Evolutionary conservation across 53 echinoderm and acorn worm genomes (phyloP).

Genomic region (Hippasteria phrygiana): DNA sequence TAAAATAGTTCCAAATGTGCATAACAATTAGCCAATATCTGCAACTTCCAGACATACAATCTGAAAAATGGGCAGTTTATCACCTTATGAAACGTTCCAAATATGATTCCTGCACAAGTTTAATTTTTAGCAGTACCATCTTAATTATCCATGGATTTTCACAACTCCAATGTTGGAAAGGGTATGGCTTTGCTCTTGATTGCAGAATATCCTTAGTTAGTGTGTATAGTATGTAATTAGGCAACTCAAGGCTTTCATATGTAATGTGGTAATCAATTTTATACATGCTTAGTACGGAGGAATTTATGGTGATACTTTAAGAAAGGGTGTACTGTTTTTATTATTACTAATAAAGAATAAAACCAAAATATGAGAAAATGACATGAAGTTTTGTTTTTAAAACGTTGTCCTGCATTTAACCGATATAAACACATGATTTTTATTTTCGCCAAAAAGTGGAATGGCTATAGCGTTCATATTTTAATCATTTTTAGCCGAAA

Average conservation of each 20-base stretch:
- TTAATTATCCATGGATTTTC: neutral
- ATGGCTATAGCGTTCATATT: too few relatives aligned
- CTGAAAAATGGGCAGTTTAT: too few relatives aligned
- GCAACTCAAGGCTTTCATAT: constrained; percentile 33
- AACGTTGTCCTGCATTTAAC: neutral
- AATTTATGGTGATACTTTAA: constrained; percentile 26
- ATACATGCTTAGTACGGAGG: constrained; percentile 18
- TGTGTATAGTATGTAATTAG: neutral
- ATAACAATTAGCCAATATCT: too few relatives aligned
- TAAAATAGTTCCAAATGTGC: too few relatives aligned
- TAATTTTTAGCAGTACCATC: neutral
- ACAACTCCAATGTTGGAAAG: neutral
- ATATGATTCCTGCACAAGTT: neutral
- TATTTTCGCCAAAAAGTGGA: too few relatives aligned
- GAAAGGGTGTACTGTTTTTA: constrained; percentile 38
- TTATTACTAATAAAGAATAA: constrained; percentile 39
- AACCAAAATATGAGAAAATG: constrained; percentile 1
- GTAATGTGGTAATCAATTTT: constrained; percentile 42
- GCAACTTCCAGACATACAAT: too few relatives aligned
- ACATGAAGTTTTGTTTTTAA: neutral
- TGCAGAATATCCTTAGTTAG: neutral
- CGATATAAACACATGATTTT: too few relatives aligned
- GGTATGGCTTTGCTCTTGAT: neutral
- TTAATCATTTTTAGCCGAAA: too few relatives aligned
- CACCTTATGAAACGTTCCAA: too few relatives aligned